Evolutionary conservation across 2,888 invertebrate genomes (phyloP).

Genomic region (Acanthosepion esculentum): DNA sequence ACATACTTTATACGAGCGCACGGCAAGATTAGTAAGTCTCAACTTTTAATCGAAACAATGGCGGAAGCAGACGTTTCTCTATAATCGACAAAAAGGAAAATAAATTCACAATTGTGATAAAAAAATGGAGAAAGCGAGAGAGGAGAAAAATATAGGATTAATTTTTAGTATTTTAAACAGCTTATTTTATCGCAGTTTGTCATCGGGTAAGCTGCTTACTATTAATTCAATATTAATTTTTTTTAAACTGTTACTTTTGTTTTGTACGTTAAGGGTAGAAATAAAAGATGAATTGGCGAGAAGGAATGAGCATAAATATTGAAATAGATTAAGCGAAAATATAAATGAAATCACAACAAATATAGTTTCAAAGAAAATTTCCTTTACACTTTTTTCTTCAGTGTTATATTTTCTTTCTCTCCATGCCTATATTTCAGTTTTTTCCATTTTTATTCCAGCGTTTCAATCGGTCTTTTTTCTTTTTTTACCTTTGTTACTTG

Average conservation of each 20-base stretch:
- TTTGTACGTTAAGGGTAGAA: not conserved
- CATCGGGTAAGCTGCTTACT: not conserved
- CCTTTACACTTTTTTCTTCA: not conserved
- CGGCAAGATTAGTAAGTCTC: not conserved
- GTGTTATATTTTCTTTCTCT: too few relatives aligned
- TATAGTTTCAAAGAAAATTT: not conserved
- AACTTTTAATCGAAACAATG: not conserved
- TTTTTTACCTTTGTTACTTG: too few relatives aligned
- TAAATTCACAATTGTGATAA: too few relatives aligned
- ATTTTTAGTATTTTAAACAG: not conserved
- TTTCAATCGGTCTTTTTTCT: too few relatives aligned
- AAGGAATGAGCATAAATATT: not conserved
- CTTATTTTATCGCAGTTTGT: not conserved
- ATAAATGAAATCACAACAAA: not conserved
- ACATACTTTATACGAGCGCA: not conserved
- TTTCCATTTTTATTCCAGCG: too few relatives aligned
- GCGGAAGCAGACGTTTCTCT: not conserved
- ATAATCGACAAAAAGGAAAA: not conserved
- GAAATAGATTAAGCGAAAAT: not conserved
- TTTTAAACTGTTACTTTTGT: not conserved
- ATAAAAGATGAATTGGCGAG: not conserved
- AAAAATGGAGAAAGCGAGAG: not conserved
- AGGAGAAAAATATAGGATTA: not conserved
- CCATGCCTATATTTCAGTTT: too few relatives aligned
- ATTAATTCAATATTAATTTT: conserved; percentile 8